Percentiles rank a stretch among this genome's conserved stretches.
Conservation (phyloP, 2,888 invertebrate genomes). For the Hermaeophaga mercurialis region DNA sequence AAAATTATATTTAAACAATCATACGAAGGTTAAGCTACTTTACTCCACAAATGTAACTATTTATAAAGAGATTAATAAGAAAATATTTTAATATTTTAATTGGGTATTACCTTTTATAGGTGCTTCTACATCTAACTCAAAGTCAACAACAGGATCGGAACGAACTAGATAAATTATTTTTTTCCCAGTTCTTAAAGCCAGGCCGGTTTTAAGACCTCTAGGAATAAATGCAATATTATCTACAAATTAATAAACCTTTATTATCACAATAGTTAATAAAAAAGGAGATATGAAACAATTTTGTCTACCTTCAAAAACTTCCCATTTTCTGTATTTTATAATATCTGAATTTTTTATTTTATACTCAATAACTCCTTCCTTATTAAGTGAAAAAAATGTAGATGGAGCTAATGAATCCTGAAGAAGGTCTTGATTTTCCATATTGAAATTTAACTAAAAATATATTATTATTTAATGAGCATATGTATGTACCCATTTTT, state of each 20-base stretch:
- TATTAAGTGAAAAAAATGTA: constrained; percentile 52
- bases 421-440: constrained; percentile 47
- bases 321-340: constrained; percentile 47
- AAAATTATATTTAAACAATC: too few species aligned
- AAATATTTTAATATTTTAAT: too few species aligned
- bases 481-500: too few species aligned
- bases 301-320: constrained; percentile 41
- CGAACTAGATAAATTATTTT: constrained; percentile 47
- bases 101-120: constrained; percentile 41
- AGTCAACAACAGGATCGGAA: constrained; percentile 33
- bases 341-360: constrained; percentile 38
- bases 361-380: constrained; percentile 43
- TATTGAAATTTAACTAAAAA: constrained; percentile 43
- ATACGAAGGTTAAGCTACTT: too few species aligned
- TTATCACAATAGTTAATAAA: neutral
- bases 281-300: neutral
- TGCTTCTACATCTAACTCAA: constrained; percentile 36
- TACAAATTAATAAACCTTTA: constrained; percentile 14
- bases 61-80: too few species aligned
- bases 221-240: constrained; percentile 52
- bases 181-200: constrained; percentile 53
- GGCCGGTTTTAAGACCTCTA: constrained; percentile 49
- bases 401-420: constrained; percentile 50
- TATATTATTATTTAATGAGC: constrained; percentile 11
- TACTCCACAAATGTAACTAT: too few species aligned